Percentiles rank a stretch among this genome's conserved stretches.
Evolutionary conservation across 1,140 invertebrate genomes (phyloP).

Genomic region (Drosophila sucinea): DNA sequence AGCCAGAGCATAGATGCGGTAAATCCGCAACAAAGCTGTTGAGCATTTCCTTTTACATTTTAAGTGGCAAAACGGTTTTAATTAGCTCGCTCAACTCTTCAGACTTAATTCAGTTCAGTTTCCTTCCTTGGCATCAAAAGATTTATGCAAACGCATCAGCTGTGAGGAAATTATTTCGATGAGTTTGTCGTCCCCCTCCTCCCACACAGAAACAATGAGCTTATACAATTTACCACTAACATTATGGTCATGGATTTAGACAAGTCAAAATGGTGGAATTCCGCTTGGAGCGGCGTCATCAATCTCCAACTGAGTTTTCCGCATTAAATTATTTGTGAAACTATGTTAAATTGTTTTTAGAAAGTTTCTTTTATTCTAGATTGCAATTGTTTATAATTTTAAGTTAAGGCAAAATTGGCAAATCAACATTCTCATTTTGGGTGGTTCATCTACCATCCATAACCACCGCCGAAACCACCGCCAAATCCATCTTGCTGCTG

Average conservation of each 20-base stretch:
- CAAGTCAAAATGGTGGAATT: conserved; percentile 38
- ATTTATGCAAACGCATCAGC: conserved; percentile 63
- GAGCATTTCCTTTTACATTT: conserved; percentile 53
- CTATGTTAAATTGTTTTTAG: not conserved
- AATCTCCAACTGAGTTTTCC: conserved; percentile 21
- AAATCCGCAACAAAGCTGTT: conserved; percentile 49
- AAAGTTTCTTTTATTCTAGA: conserved; percentile 1
- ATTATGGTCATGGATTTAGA: conserved; percentile 36
- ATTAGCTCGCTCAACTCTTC: conserved; percentile 36
- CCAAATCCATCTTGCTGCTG: not conserved
- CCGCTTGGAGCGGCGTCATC: conserved; percentile 16
- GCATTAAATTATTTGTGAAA: not conserved
- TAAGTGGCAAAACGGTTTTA: conserved; percentile 53
- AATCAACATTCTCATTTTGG: not conserved
- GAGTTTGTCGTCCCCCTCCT: not conserved
- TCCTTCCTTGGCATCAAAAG: conserved; percentile 21
- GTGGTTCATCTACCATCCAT: not conserved
- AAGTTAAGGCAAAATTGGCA: not conserved
- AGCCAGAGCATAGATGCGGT: not conserved
- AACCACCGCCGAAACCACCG: not conserved
- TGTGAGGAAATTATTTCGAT: conserved; percentile 47
- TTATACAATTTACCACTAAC: conserved; percentile 39
- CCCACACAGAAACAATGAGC: not conserved
- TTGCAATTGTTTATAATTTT: not conserved
- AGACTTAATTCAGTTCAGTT: not conserved